phyloP scores from a whole-genome alignment of 2,113 vertebrate species.

The Strix uralensis region DNA sequence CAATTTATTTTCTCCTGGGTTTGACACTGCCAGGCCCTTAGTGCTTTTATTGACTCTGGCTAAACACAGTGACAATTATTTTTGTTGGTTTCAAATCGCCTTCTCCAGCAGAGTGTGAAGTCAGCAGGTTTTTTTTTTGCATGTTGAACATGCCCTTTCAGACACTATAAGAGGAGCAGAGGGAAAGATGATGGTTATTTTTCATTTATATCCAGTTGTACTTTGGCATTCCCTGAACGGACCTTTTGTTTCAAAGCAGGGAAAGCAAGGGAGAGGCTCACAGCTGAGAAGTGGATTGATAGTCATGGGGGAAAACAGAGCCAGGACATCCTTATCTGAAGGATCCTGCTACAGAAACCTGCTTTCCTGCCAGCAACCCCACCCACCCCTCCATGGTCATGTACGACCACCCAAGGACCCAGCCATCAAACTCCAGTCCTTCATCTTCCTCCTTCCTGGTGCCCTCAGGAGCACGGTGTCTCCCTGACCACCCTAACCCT shows the following conservation, averaged over 20 bases:
- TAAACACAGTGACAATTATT: constrained; percentile 66
- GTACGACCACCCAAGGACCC: fast-evolving
- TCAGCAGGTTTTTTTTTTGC: constrained; percentile 53
- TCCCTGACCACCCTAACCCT: not conserved
- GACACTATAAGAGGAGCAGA: not conserved
- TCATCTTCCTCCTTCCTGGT: not conserved
- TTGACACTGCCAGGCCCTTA: constrained; percentile 60
- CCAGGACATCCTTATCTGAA: not conserved
- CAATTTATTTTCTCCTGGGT: constrained; percentile 50
- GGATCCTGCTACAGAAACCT: not conserved
- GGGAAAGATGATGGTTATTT: constrained; percentile 5
- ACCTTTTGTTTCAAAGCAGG: not conserved
- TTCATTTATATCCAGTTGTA: not conserved
- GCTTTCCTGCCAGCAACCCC: not conserved
- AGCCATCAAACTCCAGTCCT: not conserved
- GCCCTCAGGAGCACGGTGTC: fast-evolving
- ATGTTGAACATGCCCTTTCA: constrained; percentile 22
- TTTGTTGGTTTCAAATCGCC: constrained; percentile 61
- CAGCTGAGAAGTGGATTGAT: fast-evolving
- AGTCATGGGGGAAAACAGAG: not conserved
- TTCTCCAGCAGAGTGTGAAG: constrained; percentile 61
- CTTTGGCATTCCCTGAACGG: not conserved
- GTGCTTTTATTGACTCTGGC: constrained; percentile 69
- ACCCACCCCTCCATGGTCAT: not conserved
- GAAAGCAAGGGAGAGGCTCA: not conserved